Conservation (phyloP, 1,140 invertebrate genomes). For the Aphis craccivora region DNA sequence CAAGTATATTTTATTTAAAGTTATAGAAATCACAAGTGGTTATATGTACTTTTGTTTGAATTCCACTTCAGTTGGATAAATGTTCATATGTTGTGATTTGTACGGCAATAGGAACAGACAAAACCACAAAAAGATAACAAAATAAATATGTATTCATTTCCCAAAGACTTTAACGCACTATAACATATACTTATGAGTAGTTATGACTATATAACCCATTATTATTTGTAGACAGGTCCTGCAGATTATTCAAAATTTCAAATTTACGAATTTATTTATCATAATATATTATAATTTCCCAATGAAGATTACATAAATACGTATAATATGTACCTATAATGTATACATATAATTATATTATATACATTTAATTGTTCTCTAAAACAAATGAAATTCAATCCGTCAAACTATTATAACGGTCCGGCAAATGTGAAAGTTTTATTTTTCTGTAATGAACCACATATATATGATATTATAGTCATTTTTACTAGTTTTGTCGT, state of each 20-base stretch:
- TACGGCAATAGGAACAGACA: neutral
- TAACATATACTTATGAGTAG: no score
- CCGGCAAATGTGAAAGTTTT: conserved; percentile 39
- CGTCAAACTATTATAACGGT: conserved; percentile 14
- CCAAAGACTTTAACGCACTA: conserved; percentile 7
- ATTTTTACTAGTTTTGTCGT: conserved; percentile 36
- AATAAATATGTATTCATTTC: neutral
- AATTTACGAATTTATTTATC: neutral
- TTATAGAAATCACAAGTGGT: neutral
- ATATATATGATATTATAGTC: conserved; percentile 18
- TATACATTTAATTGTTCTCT: neutral
- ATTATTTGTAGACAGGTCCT: neutral
- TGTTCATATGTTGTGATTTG: neutral
- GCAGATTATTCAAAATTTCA: neutral
- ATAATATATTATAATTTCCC: neutral
- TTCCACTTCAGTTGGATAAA: neutral
- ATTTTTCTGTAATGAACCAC: neutral
- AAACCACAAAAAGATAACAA: neutral
- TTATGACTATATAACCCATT: neutral
- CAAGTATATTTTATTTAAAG: neutral
- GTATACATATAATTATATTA: neutral
- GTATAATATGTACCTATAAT: no score
- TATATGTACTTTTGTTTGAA: neutral
- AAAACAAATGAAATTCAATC: neutral
- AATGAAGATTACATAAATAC: neutral